Conservation (phyloP, 2,888 invertebrate species). For the Linnaemya tessellans region DNA sequence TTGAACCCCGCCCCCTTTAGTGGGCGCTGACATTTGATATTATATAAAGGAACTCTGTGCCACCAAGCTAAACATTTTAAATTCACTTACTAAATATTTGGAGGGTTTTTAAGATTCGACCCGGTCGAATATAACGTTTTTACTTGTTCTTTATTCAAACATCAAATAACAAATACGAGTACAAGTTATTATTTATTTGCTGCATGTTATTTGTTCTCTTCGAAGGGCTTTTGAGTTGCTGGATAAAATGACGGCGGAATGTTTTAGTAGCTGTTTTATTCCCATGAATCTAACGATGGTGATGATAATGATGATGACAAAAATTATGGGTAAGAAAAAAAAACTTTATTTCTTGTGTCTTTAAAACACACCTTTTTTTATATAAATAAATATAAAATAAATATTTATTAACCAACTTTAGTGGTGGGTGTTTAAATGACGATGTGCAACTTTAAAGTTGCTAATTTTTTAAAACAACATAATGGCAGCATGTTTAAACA, state of each 20-base stretch:
- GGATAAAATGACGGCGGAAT: too few relatives aligned
- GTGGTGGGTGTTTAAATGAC: conserved; percentile 41
- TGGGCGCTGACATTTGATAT: too few relatives aligned
- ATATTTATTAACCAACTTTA: conserved; percentile 30
- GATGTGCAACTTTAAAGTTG: conserved; percentile 31
- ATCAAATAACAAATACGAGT: conserved; percentile 14
- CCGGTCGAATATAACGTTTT: too few relatives aligned
- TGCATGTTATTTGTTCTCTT: background rate
- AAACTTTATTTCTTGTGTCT: conserved; percentile 39
- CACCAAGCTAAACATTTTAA: too few relatives aligned
- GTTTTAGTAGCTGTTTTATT: background rate
- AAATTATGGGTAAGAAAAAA: conserved; percentile 35
- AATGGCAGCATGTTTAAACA: conserved; percentile 31
- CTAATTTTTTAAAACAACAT: conserved; percentile 48
- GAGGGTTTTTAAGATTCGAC: too few relatives aligned
- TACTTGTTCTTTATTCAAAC: conserved; percentile 23
- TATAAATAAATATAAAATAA: background rate
- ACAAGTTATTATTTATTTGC: conserved; percentile 33
- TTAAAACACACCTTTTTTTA: conserved; percentile 53
- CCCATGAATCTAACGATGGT: conserved; percentile 32
- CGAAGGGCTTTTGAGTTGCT: too few relatives aligned
- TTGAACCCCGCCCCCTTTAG: too few relatives aligned
- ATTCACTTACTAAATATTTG: too few relatives aligned
- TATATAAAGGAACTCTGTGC: too few relatives aligned
- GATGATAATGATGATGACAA: conserved; percentile 18